Conservation (phyloP, 1,140 invertebrate species). For the Ephestia elutella region DNA sequence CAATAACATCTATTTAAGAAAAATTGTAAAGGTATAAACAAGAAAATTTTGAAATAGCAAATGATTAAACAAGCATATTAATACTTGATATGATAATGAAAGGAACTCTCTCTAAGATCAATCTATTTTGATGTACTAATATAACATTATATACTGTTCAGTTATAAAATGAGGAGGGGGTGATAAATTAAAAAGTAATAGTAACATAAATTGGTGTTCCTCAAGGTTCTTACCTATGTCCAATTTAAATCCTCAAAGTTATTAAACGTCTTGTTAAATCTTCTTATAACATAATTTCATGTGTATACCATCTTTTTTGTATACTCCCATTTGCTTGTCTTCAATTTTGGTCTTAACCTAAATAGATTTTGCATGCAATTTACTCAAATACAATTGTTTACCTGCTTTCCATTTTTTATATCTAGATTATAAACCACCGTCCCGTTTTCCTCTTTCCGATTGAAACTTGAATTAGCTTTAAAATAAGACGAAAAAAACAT, state of each 20-base stretch:
- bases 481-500: constrained; percentile 52
- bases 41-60: no score
- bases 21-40: no score
- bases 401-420: constrained; percentile 45
- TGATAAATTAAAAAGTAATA: neutral
- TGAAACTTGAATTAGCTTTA: constrained; percentile 66
- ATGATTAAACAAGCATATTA: neutral
- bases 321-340: neutral
- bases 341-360: constrained; percentile 8
- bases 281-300: neutral
- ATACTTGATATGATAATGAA: no score
- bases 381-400: constrained; percentile 29
- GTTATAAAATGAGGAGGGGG: no score
- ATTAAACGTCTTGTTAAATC: neutral
- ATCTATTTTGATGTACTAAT: no score
- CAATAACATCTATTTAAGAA: no score
- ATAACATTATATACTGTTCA: no score
- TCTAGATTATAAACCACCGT: constrained; percentile 57
- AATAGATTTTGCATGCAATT: constrained; percentile 30
- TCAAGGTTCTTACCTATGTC: constrained; percentile 18
- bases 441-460: constrained; percentile 67
- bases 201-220: constrained; percentile 9
- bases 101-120: no score
- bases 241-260: constrained; percentile 9
- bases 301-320: neutral